Conservation (phyloP, 2,888 invertebrate species). For the Escarpia spicata region DNA sequence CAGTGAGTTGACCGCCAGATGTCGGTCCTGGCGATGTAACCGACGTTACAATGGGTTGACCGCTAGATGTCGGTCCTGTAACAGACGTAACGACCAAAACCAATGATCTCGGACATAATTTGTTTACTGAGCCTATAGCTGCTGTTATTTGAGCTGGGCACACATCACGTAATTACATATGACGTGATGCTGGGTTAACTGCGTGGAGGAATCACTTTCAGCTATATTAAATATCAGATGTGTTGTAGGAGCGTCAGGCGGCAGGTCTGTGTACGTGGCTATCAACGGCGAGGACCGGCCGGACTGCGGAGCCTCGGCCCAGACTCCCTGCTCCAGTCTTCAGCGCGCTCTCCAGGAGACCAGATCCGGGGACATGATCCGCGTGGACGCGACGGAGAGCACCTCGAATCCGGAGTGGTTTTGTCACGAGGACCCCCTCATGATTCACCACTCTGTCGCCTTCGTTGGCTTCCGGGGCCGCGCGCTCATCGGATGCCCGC, state of each 20-base stretch:
- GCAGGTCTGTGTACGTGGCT: constrained; percentile 30
- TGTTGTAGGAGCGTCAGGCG: background rate
- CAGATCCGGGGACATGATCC: constrained; percentile 22
- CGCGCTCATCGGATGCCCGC: constrained; percentile 29
- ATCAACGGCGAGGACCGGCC: constrained; percentile 34
- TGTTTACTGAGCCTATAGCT: too few species aligned
- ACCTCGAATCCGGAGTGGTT: background rate
- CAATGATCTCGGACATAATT: too few species aligned
- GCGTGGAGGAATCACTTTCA: too few species aligned
- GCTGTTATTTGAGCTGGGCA: too few species aligned
- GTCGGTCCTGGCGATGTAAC: too few species aligned
- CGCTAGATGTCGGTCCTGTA: too few species aligned
- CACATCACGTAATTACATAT: too few species aligned
- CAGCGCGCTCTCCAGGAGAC: constrained; percentile 26
- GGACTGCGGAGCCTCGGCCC: constrained; percentile 27
- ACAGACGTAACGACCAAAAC: too few species aligned
- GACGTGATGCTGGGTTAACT: too few species aligned
- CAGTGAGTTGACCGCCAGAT: too few species aligned
- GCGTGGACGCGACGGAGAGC: constrained; percentile 17
- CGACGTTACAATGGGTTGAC: too few species aligned
- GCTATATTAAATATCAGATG: background rate
- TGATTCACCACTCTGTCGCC: constrained; percentile 29
- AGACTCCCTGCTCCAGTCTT: constrained; percentile 33
- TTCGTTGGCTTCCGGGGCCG: constrained; percentile 29
- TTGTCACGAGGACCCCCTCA: constrained; percentile 28